Percentiles rank a stretch among this genome's conserved stretches.
Conservation (phyloP, 2,888 invertebrate genomes). For the Acleris emargana region DNA sequence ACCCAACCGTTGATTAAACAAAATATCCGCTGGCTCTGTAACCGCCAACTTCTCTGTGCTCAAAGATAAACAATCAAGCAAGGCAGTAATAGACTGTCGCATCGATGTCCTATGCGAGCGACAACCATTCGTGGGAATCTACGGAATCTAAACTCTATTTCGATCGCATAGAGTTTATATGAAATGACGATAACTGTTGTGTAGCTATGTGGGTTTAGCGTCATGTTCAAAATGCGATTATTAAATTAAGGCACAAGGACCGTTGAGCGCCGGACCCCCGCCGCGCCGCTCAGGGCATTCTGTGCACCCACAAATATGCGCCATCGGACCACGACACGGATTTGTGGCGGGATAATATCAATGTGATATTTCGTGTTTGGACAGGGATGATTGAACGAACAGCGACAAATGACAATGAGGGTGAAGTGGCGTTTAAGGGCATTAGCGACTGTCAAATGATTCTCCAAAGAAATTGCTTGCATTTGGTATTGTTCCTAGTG, state of each 20-base stretch:
- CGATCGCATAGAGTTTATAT: conserved; percentile 12
- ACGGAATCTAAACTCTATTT: conserved; percentile 28
- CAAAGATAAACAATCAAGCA: conserved; percentile 45
- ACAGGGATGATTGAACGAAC: conserved; percentile 52
- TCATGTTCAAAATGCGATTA: conserved; percentile 63
- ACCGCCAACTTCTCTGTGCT: conserved; percentile 41
- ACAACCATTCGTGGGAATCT: conserved; percentile 14
- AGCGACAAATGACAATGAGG: conserved; percentile 35
- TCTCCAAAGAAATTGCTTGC: not conserved
- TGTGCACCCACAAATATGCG: conserved; percentile 59
- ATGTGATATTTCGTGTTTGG: conserved; percentile 53
- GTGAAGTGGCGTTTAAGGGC: conserved; percentile 32
- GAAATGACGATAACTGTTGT: conserved; percentile 10
- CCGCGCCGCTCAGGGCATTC: conserved; percentile 56
- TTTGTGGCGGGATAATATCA: conserved; percentile 50
- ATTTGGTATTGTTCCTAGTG: not conserved
- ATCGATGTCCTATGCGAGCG: conserved; percentile 30
- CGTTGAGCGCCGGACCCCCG: conserved; percentile 60
- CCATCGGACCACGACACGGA: conserved; percentile 45
- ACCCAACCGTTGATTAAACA: not conserved
- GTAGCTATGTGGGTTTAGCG: conserved; percentile 40
- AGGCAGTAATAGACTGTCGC: conserved; percentile 40
- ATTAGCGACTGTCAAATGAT: conserved; percentile 17
- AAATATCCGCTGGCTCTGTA: conserved; percentile 19
- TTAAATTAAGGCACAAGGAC: conserved; percentile 66